A percentile compares a stretch with the other conserved stretches of the same genome.
phyloP scores from a whole-genome alignment of 2,113 vertebrate genomes.

The Catagonus wagneri region DNA sequence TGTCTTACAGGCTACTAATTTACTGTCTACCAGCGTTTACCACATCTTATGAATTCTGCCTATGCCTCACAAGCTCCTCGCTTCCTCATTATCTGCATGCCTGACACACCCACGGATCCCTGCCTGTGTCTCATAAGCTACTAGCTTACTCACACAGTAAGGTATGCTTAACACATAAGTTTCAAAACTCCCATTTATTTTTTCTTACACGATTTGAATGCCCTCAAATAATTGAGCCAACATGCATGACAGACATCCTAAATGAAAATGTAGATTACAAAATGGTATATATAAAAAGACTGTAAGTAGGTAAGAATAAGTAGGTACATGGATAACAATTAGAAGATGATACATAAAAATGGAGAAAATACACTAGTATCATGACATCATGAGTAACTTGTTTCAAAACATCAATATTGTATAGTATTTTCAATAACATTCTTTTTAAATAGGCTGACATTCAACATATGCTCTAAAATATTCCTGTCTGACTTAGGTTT shows the following conservation, averaged over 20 bases:
- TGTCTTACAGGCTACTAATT: not conserved
- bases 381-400: not conserved
- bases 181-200: not conserved
- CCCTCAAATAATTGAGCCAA: not conserved
- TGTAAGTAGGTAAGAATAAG: not conserved
- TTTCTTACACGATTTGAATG: slow-evolving; percentile 26
- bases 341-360: not conserved
- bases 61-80: not conserved
- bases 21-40: not conserved
- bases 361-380: not conserved
- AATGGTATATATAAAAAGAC: not conserved
- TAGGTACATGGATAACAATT: not conserved
- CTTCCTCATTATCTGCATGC: not conserved
- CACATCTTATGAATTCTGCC: not conserved
- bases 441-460: not conserved
- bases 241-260: not conserved
- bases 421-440: not conserved
- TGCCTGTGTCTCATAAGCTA: not conserved
- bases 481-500: not conserved
- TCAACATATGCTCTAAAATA: not conserved
- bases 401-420: slow-evolving; percentile 9
- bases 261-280: not conserved
- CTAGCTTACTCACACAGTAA: not conserved
- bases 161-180: not conserved
- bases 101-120: not conserved